phyloP scores from a whole-genome alignment of 1,140 invertebrate genomes.

The Episyrphus balteatus region DNA sequence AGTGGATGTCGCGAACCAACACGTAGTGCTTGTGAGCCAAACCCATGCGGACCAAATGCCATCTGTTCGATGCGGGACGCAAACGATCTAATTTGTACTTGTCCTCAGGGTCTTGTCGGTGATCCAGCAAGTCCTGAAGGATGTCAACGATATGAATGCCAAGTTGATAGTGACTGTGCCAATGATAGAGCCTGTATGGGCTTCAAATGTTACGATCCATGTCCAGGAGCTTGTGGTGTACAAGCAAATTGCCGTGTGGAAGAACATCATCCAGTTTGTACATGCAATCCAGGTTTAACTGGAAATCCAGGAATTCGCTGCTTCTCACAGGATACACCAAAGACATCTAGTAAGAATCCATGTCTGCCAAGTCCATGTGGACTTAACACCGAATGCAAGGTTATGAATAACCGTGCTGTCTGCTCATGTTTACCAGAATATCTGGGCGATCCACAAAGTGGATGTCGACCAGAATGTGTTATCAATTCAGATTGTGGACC shows the following conservation, averaged over 20 bases:
- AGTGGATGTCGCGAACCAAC: constrained; percentile 53
- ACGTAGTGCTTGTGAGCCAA: constrained; percentile 55
- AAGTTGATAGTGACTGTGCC: constrained; percentile 61
- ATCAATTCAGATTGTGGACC: constrained; percentile 64
- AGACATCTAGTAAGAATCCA: constrained; percentile 46
- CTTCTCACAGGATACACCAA: constrained; percentile 39
- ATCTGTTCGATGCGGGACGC: constrained; percentile 53
- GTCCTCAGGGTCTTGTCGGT: constrained; percentile 61
- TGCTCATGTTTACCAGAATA: constrained; percentile 66
- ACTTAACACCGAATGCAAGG: constrained; percentile 63
- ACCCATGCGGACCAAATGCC: constrained; percentile 67
- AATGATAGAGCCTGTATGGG: constrained; percentile 62
- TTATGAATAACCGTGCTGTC: constrained; percentile 52
- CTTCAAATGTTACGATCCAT: constrained; percentile 65
- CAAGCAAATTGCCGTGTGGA: constrained; percentile 59
- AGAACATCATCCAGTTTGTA: constrained; percentile 65
- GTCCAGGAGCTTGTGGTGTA: constrained; percentile 66
- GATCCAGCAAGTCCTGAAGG: constrained; percentile 59
- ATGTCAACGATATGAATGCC: constrained; percentile 64
- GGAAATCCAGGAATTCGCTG: constrained; percentile 68
- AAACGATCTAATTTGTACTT: constrained; percentile 60
- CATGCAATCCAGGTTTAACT: constrained; percentile 53
- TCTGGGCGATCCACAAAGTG: constrained; percentile 56
- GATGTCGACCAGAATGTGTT: constrained; percentile 65
- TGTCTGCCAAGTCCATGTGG: constrained; percentile 67